Conservation (phyloP, 2,888 invertebrate species). For the Cheilosia grossa region DNA sequence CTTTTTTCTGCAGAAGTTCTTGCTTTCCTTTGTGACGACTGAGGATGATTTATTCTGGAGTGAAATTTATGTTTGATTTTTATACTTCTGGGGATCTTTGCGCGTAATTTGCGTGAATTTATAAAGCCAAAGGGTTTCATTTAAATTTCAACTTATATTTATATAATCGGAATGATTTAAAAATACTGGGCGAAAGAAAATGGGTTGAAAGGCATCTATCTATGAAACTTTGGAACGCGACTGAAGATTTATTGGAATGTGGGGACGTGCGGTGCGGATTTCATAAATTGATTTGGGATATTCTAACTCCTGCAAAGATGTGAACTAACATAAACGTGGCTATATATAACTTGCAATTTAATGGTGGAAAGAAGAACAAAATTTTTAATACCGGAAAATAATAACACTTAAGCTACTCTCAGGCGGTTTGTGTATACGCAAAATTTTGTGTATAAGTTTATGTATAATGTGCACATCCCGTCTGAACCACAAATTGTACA, state of each 20-base stretch:
- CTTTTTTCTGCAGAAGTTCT: conserved; percentile 10
- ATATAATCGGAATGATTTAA: conserved; percentile 21
- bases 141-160: conserved; percentile 28
- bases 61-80: conserved; percentile 55
- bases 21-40: conserved; percentile 39
- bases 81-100: conserved; percentile 14
- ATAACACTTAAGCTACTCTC: too few species aligned
- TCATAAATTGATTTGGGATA: background rate
- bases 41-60: conserved; percentile 59
- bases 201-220: conserved; percentile 32
- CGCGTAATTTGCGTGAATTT: conserved; percentile 57
- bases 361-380: too few species aligned
- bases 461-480: too few species aligned
- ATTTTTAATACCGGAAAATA: too few species aligned
- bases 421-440: too few species aligned
- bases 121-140: conserved; percentile 22
- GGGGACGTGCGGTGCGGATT: background rate
- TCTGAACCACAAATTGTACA: too few species aligned
- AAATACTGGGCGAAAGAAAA: background rate
- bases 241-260: conserved; percentile 14
- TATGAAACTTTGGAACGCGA: conserved; percentile 12
- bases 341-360: too few species aligned
- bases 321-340: too few species aligned
- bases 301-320: background rate
- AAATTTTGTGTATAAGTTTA: too few species aligned